These are phyloP conservation scores for Chondrilla cf. caribensis DNA, from an alignment of 37 sponge, comb jelly and placozoan genomes.

Conservation along the genomic window DNA sequence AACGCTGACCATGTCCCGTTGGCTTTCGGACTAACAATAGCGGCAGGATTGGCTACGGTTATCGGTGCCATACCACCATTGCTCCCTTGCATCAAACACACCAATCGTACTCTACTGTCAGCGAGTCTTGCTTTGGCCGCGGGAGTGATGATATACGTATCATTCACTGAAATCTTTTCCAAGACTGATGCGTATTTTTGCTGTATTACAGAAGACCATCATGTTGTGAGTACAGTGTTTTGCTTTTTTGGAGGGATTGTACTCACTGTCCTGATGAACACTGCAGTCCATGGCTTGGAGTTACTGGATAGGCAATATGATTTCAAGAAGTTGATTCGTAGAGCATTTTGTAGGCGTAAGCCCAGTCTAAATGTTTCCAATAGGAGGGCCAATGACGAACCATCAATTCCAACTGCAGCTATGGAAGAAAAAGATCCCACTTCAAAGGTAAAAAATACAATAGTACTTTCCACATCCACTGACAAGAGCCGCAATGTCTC, in stretches of 20 bases:
- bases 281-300: constrained; percentile 30
- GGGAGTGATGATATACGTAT: constrained; percentile 73
- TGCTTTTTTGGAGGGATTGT: constrained; percentile 70
- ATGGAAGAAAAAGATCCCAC: too few relatives aligned
- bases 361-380: too few relatives aligned
- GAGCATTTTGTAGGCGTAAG: too few relatives aligned
- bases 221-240: constrained; percentile 12
- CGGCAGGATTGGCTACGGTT: constrained; percentile 65
- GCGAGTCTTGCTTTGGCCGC: constrained; percentile 49
- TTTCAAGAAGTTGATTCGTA: too few relatives aligned
- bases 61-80: constrained; percentile 65
- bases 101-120: constrained; percentile 41
- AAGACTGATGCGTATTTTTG: constrained; percentile 54
- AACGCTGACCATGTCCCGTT: constrained; percentile 37
- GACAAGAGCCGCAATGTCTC: too few relatives aligned
- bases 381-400: too few relatives aligned
- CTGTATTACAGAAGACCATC: constrained; percentile 35
- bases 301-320: constrained; percentile 20
- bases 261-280: constrained; percentile 45
- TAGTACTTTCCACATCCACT: too few relatives aligned
- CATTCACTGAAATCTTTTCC: constrained; percentile 58
- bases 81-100: constrained; percentile 49
- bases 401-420: too few relatives aligned
- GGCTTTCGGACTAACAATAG: constrained; percentile 74
- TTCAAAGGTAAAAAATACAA: too few relatives aligned